These are phyloP conservation scores for Macquaria australasica DNA, from an alignment of 2,113 vertebrate genomes.

Conservation along the genomic window DNA sequence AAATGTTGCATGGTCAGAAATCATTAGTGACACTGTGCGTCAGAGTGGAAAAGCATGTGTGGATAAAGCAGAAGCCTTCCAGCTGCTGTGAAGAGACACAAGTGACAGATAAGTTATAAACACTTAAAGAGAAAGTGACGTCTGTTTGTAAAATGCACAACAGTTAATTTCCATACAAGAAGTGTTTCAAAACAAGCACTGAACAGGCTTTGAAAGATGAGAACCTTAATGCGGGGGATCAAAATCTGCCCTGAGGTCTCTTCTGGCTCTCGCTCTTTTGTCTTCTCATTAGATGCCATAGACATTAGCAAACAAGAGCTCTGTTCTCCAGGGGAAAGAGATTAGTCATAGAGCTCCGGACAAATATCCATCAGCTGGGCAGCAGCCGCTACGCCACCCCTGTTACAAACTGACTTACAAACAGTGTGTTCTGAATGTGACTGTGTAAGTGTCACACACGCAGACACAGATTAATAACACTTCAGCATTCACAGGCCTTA, in stretches of 20 bases:
- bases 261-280: background rate
- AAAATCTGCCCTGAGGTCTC: background rate
- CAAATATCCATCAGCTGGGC: slow-evolving; percentile 13
- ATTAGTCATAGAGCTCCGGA: background rate
- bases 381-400: background rate
- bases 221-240: slow-evolving; percentile 1
- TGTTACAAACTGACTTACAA: background rate
- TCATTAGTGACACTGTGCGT: background rate
- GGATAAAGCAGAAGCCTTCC: background rate
- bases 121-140: background rate
- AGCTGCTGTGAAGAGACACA: background rate
- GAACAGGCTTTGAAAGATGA: background rate
- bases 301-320: slow-evolving; percentile 27
- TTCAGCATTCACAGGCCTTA: slow-evolving; percentile 11
- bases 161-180: slow-evolving; percentile 26
- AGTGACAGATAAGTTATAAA: slow-evolving; percentile 7
- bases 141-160: slow-evolving; percentile 4
- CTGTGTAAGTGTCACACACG: background rate
- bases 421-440: background rate
- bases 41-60: background rate
- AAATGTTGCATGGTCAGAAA: background rate
- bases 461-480: slow-evolving; percentile 28
- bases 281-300: slow-evolving; percentile 4
- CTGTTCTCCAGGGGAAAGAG: background rate
- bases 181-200: slow-evolving; percentile 16